Base-by-base conservation (phyloP, 2,888 invertebrate species). In the Iselma pallidipennis region DNA sequence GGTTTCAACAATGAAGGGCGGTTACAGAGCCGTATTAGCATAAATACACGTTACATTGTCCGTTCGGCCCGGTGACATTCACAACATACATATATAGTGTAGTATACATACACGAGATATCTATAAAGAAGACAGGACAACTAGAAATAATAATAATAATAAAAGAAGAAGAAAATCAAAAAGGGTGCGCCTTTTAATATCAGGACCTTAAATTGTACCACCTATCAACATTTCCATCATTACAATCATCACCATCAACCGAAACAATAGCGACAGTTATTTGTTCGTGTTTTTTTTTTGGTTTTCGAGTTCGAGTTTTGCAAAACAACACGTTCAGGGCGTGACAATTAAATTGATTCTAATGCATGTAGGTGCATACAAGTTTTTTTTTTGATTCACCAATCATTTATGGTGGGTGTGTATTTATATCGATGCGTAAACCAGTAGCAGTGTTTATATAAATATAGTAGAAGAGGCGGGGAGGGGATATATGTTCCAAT, bases 41-140 rank as follows among this genome's bases (percentile, higher is more conserved):
- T 77, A 77, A 77, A 76, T 77, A 77, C 76, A 77, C 72, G 76
- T 75, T 77, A 74, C 74, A 74, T 73, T 67, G 67, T 69, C 66
- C 57, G 45, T 29, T 31, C n/a, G 14, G n/a, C 31, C 49, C 65
- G 68, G 71, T 73, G 71, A 71, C 71, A 73, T 73, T 71, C 68
- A 68, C 52, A 29, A 42, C 42, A 42, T 33, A 19, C 16, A 42
- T 42, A n/a, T 42, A 42, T 10, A 45, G 21, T 23, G n/a, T n/a
- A n/a, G n/a, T n/a, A n/a, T n/a, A n/a, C n/a, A n/a, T n/a, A n/a
- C n/a, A n/a, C n/a, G n/a, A n/a, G n/a, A n/a, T n/a, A n/a, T n/a
- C n/a, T n/a, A n/a, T n/a, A n/a, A n/a, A n/a, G 45, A 45, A 45
- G 45, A 45, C 45, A 45, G 10, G 45, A 42, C 42, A 19, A 19